Evolutionary conservation across 2,113 vertebrate species (phyloP), one percentile per base, ranked within the genome.

Genomic region (Paedocypris sp.): DNA sequence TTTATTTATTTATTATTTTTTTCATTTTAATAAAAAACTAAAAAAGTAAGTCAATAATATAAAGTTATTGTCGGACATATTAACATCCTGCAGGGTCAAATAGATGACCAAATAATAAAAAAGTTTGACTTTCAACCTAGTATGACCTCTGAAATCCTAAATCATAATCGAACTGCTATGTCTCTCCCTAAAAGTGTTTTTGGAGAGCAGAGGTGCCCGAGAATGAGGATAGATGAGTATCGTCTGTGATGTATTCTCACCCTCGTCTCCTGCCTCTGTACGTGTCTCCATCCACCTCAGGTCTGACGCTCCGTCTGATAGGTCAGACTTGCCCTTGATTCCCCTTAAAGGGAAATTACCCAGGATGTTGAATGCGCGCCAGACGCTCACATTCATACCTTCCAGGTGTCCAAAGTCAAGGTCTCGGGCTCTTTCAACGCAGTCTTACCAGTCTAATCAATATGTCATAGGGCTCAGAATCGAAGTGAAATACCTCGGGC

Each of bases 181-280:
- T n/a, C n/a, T 19, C 11, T 45, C 19, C n/a, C 12, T 9, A 5
- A 48, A 50, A 32, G 2, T 5, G 10, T 28, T 78, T 75, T 71
- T 69, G 76, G 62, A 15, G 12, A 72, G 70, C 75, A 75, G 39
- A 64, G 73, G 71, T 66, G 77, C 73, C 70, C 66, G 71, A 73
- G 68, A 80, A 83, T 74, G 71, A 80, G 79, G 74, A 84, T 74
- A 65, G 77, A 82, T 80, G 71, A 71, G 65, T 25, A 77, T 8
- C 1, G 79, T 66, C 69, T 26, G 49, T 41, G 77, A 80, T 73
- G 67, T 60, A 80, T 79, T 85, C 62, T 70, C 66, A 73, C 53
- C 80, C 72, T 71, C 61, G 63, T 70, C 67, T 79, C 31, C 70
- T 41, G 63, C 68, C 79, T 76, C 80, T 68, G 65, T 54, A 73